These are phyloP conservation scores for Proteles cristata DNA, from an alignment of 2,113 vertebrate species.

Conservation along the genomic window DNA sequence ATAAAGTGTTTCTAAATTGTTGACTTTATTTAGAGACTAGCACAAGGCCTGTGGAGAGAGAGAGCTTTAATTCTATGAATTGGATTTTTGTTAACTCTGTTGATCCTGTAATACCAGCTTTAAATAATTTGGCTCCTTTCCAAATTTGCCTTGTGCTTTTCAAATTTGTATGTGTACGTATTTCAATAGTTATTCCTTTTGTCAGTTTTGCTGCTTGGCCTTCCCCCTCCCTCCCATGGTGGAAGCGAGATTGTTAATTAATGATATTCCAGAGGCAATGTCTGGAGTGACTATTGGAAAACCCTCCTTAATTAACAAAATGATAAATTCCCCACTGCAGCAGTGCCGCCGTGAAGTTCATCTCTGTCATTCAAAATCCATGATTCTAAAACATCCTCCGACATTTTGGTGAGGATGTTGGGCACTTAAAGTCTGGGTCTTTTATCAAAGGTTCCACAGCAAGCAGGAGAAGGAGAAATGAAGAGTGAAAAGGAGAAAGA, in stretches of 20 bases:
- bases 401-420: constrained; percentile 48
- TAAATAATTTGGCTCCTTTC: constrained; percentile 54
- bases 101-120: constrained; percentile 33
- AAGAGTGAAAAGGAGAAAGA: constrained; percentile 34
- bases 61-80: neutral
- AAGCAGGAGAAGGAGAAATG: constrained; percentile 63
- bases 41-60: constrained; percentile 41
- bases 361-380: constrained; percentile 67
- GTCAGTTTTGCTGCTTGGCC: constrained; percentile 59
- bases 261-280: constrained; percentile 66
- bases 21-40: constrained; percentile 61
- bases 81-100: constrained; percentile 68
- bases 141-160: constrained; percentile 43
- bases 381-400: constrained; percentile 31
- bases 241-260: constrained; percentile 57
- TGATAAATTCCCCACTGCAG: constrained; percentile 59
- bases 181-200: constrained; percentile 59
- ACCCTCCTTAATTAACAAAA: constrained; percentile 77
- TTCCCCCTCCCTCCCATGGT: constrained; percentile 5
- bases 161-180: neutral
- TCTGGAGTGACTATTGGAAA: constrained; percentile 62
- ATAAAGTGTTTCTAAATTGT: constrained; percentile 71
- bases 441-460: constrained; percentile 74
- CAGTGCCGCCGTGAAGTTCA: neutral
- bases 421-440: constrained; percentile 7